phyloP scores from a whole-genome alignment of 2,797 vertebrate genomes.

The Rhyacichthys aspro region DNA sequence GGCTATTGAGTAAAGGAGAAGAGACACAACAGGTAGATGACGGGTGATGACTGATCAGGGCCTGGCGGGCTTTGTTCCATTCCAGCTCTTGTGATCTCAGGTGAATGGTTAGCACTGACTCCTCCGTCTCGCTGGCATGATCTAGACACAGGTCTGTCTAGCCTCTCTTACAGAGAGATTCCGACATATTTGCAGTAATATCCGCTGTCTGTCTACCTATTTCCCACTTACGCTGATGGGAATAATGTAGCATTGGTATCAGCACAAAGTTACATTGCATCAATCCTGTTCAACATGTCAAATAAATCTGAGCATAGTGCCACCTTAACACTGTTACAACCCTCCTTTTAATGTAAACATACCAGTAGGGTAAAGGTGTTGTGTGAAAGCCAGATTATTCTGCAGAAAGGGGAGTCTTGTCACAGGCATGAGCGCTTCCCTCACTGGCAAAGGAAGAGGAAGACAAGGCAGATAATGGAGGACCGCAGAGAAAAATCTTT shows the following conservation, averaged over 20 bases:
- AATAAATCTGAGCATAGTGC: too few species aligned
- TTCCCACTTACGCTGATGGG: not conserved
- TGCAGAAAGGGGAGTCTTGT: conserved; percentile 5
- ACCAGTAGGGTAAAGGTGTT: too few species aligned
- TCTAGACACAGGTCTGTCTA: conserved; percentile 48
- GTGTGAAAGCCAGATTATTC: too few species aligned
- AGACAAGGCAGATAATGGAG: conserved; percentile 23
- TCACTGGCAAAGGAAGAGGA: conserved; percentile 28
- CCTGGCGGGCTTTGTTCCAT: conserved; percentile 64
- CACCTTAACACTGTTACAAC: too few species aligned
- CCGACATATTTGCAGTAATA: not conserved
- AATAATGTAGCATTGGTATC: not conserved
- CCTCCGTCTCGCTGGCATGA: conserved; percentile 39
- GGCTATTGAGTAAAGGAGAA: conserved; percentile 52
- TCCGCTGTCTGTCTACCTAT: not conserved
- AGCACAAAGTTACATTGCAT: too few species aligned
- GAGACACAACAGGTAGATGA: conserved; percentile 71
- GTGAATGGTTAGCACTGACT: conserved; percentile 55
- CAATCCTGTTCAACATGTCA: too few species aligned
- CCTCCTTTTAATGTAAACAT: too few species aligned
- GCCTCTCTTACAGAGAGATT: not conserved
- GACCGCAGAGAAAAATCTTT: conserved; percentile 50
- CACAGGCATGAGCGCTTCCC: conserved; percentile 39
- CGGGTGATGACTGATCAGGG: conserved; percentile 64
- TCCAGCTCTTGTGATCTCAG: conserved; percentile 62